These are phyloP conservation scores for Drosophila dunni DNA, from an alignment of 1,140 invertebrate genomes.

Conservation along the genomic window DNA sequence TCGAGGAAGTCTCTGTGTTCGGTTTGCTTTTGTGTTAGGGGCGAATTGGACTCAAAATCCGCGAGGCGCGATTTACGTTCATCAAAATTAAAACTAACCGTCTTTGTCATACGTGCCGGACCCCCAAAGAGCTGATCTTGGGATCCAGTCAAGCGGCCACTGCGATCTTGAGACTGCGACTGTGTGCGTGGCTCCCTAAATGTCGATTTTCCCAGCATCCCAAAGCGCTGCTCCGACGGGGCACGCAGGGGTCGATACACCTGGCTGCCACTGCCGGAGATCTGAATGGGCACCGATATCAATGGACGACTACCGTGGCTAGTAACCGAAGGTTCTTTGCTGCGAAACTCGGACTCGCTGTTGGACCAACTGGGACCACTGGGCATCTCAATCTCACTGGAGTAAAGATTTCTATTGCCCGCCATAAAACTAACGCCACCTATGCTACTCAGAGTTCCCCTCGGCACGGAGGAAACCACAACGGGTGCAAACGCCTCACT, in stretches of 20 bases:
- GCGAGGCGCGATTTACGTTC: conserved; percentile 80
- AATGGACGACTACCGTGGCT: conserved; percentile 65
- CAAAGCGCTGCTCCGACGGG: conserved; percentile 69
- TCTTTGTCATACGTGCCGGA: conserved; percentile 79
- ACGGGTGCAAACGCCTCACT: conserved; percentile 76
- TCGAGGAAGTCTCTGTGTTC: conserved; percentile 80
- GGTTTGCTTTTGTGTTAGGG: conserved; percentile 77
- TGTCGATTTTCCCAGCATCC: conserved; percentile 56
- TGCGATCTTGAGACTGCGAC: conserved; percentile 77
- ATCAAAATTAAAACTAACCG: conserved; percentile 84
- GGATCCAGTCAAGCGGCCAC: conserved; percentile 58
- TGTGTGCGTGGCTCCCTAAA: conserved; percentile 75
- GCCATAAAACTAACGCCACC: conserved; percentile 63
- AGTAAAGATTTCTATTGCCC: conserved; percentile 70
- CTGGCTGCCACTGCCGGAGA: conserved; percentile 49
- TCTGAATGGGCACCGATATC: conserved; percentile 75
- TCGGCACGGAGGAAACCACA: conserved; percentile 61
- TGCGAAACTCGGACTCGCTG: conserved; percentile 49
- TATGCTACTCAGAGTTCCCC: conserved; percentile 48
- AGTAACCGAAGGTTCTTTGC: conserved; percentile 56
- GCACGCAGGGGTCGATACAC: conserved; percentile 59
- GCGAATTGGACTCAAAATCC: conserved; percentile 74
- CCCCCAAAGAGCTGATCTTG: conserved; percentile 71
- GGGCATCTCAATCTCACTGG: conserved; percentile 72
- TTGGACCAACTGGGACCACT: conserved; percentile 25